These are phyloP conservation scores for Galeopsomyia nigrocyanea DNA, from an alignment of 2,888 invertebrate species.

Conservation along the genomic window DNA sequence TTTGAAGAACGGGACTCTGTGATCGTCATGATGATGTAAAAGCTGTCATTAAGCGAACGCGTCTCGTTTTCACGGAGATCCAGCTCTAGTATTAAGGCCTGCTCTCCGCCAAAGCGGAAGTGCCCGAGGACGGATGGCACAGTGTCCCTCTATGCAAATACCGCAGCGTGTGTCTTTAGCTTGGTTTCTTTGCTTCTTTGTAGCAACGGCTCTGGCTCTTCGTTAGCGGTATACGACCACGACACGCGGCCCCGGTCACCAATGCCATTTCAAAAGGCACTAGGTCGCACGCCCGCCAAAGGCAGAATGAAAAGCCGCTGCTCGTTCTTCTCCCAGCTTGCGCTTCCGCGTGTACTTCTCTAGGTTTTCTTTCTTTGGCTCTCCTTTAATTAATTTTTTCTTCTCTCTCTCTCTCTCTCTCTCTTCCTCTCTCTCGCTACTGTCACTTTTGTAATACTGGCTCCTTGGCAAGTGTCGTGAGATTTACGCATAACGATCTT, in stretches of 20 bases:
- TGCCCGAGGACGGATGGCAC: slow-evolving; percentile 2
- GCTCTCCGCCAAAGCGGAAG: slow-evolving; percentile 21
- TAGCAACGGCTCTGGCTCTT: not conserved
- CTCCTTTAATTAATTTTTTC: slow-evolving; percentile 21
- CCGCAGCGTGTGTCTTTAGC: not conserved
- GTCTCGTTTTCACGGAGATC: no score
- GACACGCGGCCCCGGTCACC: slow-evolving; percentile 7
- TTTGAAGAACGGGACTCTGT: no score
- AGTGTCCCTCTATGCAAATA: slow-evolving; percentile 29
- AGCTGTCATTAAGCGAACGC: no score
- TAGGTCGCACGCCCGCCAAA: slow-evolving; percentile 10
- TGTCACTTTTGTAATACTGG: no score
- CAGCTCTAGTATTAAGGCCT: not conserved
- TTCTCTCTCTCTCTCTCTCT: not conserved
- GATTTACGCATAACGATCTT: no score
- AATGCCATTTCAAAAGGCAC: slow-evolving; percentile 28
- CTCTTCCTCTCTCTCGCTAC: no score
- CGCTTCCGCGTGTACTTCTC: no score
- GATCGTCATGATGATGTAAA: no score
- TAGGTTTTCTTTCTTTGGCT: not conserved
- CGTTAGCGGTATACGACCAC: not conserved
- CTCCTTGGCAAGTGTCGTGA: no score
- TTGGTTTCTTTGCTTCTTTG: slow-evolving; percentile 7
- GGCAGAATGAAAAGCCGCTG: not conserved
- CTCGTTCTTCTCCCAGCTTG: no score